Percentiles rank a stretch among this genome's conserved stretches.
These are phyloP conservation scores for Circaetus cinerascens DNA, from an alignment of 2,113 vertebrate genomes.

Conservation along the genomic window DNA sequence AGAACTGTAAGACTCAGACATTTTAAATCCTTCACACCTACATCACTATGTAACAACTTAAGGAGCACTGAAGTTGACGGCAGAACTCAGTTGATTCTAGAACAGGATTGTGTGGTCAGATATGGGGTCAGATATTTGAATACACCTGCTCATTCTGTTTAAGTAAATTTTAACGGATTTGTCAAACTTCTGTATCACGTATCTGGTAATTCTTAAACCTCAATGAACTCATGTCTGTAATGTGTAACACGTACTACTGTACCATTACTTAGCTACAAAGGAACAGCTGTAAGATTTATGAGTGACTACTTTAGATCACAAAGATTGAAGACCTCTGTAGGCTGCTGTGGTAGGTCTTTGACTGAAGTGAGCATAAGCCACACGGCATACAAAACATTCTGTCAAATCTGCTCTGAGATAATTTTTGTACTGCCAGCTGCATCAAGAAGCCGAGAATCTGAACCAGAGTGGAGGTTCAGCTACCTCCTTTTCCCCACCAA, in stretches of 20 bases:
- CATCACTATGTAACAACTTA: background rate
- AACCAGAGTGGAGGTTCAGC: background rate
- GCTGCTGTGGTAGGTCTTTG: background rate
- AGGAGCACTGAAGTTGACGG: background rate
- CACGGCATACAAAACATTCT: background rate
- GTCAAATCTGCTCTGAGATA: background rate
- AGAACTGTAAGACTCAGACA: background rate
- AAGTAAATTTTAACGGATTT: background rate
- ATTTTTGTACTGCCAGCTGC: background rate
- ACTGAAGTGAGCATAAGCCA: background rate
- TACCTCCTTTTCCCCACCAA: background rate
- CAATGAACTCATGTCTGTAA: background rate
- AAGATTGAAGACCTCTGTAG: background rate
- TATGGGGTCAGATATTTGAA: background rate
- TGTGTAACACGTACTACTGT: fast-evolving
- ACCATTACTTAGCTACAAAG: background rate
- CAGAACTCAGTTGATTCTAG: background rate
- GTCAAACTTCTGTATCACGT: background rate
- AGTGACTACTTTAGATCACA: background rate
- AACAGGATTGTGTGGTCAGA: background rate
- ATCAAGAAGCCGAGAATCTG: background rate
- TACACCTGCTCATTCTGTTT: fast-evolving
- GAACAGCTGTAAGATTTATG: background rate
- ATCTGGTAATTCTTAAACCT: background rate
- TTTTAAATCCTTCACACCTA: background rate